A percentile compares a stretch with the other conserved stretches of the same genome.
Conservation (phyloP, 2,888 invertebrate species). For the Polyommatus icarus region DNA sequence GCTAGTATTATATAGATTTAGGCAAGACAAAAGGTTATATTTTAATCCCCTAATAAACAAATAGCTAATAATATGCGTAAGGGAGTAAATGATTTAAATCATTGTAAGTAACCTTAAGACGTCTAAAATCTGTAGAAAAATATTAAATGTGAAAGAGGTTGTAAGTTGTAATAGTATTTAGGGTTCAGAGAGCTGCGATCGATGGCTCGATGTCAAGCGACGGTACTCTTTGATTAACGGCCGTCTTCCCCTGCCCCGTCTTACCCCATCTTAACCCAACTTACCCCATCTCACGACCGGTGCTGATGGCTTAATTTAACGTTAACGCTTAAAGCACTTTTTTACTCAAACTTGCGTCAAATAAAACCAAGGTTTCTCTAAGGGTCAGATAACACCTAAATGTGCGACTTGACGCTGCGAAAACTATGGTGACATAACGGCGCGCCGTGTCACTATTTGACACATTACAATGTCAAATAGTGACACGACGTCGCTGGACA, state of each 20-base stretch:
- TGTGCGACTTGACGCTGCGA: too few relatives aligned
- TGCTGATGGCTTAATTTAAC: constrained; percentile 28
- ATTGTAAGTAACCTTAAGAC: too few relatives aligned
- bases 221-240: constrained; percentile 34
- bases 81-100: too few relatives aligned
- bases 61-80: too few relatives aligned
- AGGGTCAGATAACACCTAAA: too few relatives aligned
- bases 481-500: too few relatives aligned
- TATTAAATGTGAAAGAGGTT: not conserved
- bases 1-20: too few relatives aligned
- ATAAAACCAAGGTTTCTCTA: not conserved
- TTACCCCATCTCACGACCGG: not conserved
- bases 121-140: not conserved
- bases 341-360: not conserved
- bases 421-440: too few relatives aligned
- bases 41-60: too few relatives aligned
- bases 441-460: too few relatives aligned
- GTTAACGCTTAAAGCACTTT: constrained; percentile 16
- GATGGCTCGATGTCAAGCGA: constrained; percentile 32
- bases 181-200: constrained; percentile 24
- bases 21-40: too few relatives aligned
- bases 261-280: constrained; percentile 27
- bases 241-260: constrained; percentile 27
- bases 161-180: constrained; percentile 23
- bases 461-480: too few relatives aligned